Base-by-base conservation (phyloP, 2,113 vertebrate genomes). In the Anoplopoma fimbria region DNA sequence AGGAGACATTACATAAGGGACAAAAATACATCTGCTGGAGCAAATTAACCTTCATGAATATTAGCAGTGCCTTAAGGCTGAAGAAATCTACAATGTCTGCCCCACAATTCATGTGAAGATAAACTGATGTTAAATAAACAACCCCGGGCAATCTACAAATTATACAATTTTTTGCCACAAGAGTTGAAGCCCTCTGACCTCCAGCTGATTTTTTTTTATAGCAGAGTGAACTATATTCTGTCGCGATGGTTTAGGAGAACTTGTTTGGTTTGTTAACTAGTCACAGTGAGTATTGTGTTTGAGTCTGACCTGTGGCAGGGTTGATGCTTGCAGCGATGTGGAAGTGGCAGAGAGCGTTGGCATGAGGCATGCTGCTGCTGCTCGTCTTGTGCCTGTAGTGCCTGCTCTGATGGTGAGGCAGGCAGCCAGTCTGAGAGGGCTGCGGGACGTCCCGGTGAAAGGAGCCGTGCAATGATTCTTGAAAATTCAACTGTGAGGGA, bases 301-400 rank as follows among this genome's bases (percentile, higher is more conserved):
- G n/a, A 71, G 42, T 75, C 57, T 31, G 9, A 93, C 93, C 90
- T 91, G 98, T 99, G 61, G 97, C 97, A 81, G 98, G 98, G 91
- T 99, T 99, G 91, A 99, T 99, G 94, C 98, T 99, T 89, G 98
- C 98, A 79, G 98, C 97, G 62, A 99, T 99, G 88, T 99, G 98
- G 89, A 99, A 99, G 94, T 99, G 98, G 91, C 98, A 98, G 69
- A 99, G 98, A 33, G 97, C 96, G 76, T 98, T 99, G 88, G 97
- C 96, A 68, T 97, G 96, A 38, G 97, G 91, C 70, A 90, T 79
- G 21, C 84, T 79, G 53, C 81, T 95, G 80, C 95, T 95, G 92
- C 96, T 95, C 76, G 92, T 95, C 33, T 94, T 96, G 38, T 98
- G 98, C 57, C 95, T 94, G 85, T 94, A 95, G 40, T 99, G 98